Percentiles rank a stretch among this genome's conserved stretches.
Conservation (phyloP, 1,140 invertebrate species). For the Ladona fulva region DNA sequence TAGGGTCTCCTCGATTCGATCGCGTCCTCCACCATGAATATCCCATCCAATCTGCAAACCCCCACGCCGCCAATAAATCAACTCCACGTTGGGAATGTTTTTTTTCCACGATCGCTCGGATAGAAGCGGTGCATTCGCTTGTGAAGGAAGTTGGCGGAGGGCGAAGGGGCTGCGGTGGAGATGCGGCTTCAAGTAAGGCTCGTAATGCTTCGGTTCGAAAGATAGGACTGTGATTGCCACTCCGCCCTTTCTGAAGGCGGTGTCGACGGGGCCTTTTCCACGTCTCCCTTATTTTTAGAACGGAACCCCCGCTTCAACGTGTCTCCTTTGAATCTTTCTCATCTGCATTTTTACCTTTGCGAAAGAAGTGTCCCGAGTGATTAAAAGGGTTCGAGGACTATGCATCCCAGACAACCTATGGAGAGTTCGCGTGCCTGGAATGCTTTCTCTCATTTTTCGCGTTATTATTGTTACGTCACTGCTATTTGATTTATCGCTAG, state of each 20-base stretch:
- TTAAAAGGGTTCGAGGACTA: too few relatives aligned
- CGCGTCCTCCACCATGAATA: background rate
- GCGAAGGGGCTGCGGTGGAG: background rate
- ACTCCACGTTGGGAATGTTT: background rate
- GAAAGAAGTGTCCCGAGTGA: too few relatives aligned
- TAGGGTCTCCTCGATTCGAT: background rate
- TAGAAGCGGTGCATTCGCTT: background rate
- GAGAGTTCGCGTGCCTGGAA: too few relatives aligned
- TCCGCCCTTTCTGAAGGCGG: background rate
- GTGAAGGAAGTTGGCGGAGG: background rate
- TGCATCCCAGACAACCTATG: too few relatives aligned
- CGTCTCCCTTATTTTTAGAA: too few relatives aligned
- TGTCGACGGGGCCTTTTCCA: background rate
- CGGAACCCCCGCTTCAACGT: too few relatives aligned
- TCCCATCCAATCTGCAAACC: background rate
- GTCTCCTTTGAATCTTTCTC: too few relatives aligned
- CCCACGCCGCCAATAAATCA: background rate
- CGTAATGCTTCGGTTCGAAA: background rate
- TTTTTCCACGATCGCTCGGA: background rate
- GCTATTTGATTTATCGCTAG: too few relatives aligned
- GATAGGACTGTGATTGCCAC: background rate
- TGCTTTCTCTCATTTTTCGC: too few relatives aligned
- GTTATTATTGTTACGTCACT: too few relatives aligned
- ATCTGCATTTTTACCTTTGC: too few relatives aligned
- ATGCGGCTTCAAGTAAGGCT: background rate